Conservation (phyloP, 2,113 vertebrate genomes). For the Saguinus midas region DNA sequence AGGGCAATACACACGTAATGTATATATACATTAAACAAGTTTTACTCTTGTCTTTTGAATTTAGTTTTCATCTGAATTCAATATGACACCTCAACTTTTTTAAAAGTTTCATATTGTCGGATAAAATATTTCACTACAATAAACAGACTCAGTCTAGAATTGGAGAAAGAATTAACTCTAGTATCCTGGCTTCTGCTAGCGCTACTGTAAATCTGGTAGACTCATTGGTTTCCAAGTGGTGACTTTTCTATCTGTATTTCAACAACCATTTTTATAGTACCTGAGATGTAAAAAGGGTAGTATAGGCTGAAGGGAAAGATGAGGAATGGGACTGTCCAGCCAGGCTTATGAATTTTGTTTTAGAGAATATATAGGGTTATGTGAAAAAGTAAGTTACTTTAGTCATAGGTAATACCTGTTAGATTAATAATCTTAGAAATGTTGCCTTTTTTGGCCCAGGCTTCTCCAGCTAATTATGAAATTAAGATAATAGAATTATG, state of each 20-base stretch:
- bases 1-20: not conserved
- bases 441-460: not conserved
- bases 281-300: not conserved
- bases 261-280: conserved; percentile 60
- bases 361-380: not conserved
- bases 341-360: not conserved
- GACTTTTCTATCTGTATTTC: conserved; percentile 59
- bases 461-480: not conserved
- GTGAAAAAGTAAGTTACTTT: conserved; percentile 25
- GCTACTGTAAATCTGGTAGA: conserved; percentile 47
- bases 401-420: conserved; percentile 20
- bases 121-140: conserved; percentile 71
- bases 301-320: not conserved
- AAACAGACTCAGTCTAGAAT: conserved; percentile 53
- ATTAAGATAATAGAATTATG: not conserved
- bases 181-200: conserved; percentile 32
- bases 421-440: conserved; percentile 13
- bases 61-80: not conserved
- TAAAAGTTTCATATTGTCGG: conserved; percentile 16
- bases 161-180: conserved; percentile 54
- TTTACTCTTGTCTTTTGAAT: not conserved
- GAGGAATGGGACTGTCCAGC: not conserved
- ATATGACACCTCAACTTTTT: not conserved
- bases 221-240: not conserved
- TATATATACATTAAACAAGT: not conserved